phyloP scores from a whole-genome alignment of 1,140 invertebrate species.

The Zaprionus lachaisei region DNA sequence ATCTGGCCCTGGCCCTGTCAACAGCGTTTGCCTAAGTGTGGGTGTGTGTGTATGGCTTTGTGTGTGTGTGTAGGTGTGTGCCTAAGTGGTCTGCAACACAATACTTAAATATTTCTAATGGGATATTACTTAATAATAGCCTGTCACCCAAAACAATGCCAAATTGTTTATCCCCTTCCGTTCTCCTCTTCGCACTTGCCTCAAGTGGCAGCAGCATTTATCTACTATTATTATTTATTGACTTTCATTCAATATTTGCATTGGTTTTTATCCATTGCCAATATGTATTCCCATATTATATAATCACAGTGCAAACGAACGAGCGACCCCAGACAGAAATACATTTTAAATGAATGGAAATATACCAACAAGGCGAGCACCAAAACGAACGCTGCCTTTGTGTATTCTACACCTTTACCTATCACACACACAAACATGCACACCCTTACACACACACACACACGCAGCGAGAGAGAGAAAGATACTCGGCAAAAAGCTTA shows the following conservation, averaged over 20 bases:
- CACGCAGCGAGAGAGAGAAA: conserved; percentile 1
- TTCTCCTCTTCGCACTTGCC: neutral
- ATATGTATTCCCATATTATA: conserved; percentile 11
- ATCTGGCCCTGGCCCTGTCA: conserved; percentile 63
- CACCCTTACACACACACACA: conserved; percentile 19
- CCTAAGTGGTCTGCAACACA: conserved; percentile 47
- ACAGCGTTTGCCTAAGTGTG: conserved; percentile 6
- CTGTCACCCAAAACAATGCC: neutral
- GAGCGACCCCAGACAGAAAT: conserved; percentile 35
- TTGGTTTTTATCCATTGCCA: neutral
- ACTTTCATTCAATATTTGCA: neutral
- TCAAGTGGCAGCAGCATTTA: neutral
- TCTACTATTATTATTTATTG: neutral
- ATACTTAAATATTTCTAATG: conserved; percentile 60
- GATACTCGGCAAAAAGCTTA: conserved; percentile 49
- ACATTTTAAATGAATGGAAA: conserved; percentile 77
- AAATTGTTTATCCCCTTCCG: conserved; percentile 8
- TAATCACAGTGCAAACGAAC: conserved; percentile 18
- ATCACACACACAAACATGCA: conserved; percentile 11
- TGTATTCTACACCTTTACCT: conserved; percentile 10
- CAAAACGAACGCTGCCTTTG: conserved; percentile 38
- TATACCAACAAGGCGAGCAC: conserved; percentile 41
- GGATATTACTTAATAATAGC: conserved; percentile 71
- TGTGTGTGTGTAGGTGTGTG: neutral
- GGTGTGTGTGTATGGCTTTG: neutral